Evolutionary conservation across 2,888 invertebrate genomes (phyloP).

Genomic region (Ectemnius cavifrons): DNA sequence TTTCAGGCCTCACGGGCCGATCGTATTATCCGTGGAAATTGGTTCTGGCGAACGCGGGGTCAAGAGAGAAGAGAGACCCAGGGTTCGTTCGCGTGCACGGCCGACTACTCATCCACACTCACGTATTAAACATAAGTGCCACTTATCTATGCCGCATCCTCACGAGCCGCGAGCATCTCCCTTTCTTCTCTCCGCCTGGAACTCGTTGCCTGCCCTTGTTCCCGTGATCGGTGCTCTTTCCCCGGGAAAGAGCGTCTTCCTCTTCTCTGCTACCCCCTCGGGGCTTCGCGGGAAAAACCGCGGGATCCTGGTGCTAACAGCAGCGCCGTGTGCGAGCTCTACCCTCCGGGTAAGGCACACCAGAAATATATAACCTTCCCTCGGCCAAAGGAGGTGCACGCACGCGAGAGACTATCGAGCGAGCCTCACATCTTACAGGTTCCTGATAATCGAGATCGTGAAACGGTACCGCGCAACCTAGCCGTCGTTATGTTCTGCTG

Average conservation of each 20-base stretch:
- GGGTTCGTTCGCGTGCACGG: slow-evolving; percentile 69
- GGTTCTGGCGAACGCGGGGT: slow-evolving; percentile 70
- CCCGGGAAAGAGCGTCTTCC: slow-evolving; percentile 24
- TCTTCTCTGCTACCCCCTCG: slow-evolving; percentile 20
- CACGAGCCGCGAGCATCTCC: slow-evolving; percentile 58
- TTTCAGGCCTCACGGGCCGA: slow-evolving; percentile 38
- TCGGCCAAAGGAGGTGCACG: not conserved
- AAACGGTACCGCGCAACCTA: not conserved
- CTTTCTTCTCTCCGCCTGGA: slow-evolving; percentile 14
- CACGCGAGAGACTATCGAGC: slow-evolving; percentile 3
- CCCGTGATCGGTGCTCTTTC: slow-evolving; percentile 22
- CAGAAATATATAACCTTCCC: too few species aligned
- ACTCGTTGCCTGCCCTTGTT: slow-evolving; percentile 48
- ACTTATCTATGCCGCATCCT: slow-evolving; percentile 65
- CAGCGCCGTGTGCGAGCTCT: not conserved
- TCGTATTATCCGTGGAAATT: slow-evolving; percentile 68
- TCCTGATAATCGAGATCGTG: slow-evolving; percentile 4
- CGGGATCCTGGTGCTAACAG: not conserved
- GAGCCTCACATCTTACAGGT: not conserved
- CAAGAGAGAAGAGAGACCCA: slow-evolving; percentile 59
- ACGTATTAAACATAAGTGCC: slow-evolving; percentile 70
- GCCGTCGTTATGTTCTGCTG: not conserved
- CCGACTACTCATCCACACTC: slow-evolving; percentile 70
- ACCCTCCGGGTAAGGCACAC: not conserved
- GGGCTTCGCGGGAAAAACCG: slow-evolving; percentile 39